Percentiles rank a stretch among this genome's conserved stretches.
Conservation (phyloP, 2,113 vertebrate genomes). For the Myiopsitta monachus region DNA sequence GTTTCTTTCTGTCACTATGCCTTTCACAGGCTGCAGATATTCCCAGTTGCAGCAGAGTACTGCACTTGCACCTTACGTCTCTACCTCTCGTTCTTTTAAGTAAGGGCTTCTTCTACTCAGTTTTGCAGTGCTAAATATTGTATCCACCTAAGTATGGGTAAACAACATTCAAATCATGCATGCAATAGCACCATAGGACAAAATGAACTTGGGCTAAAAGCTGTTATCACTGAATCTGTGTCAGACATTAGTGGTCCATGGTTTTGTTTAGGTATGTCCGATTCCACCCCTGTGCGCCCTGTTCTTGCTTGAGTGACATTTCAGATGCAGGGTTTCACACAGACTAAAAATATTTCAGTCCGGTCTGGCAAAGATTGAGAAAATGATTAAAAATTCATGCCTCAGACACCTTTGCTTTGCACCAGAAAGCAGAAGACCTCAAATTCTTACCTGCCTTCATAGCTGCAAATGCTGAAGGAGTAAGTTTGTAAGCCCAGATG, state of each 20-base stretch:
- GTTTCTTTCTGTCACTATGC: background rate
- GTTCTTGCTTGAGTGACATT: background rate
- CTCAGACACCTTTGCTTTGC: background rate
- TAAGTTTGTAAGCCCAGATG: background rate
- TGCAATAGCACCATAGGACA: background rate
- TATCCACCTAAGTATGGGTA: background rate
- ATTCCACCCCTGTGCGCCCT: background rate
- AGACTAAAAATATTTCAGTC: background rate
- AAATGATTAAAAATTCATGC: background rate
- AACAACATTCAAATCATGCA: background rate
- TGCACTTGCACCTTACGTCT: fast-evolving
- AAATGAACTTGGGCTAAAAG: background rate
- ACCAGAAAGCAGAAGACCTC: background rate
- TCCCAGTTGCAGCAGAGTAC: background rate
- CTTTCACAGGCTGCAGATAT: background rate
- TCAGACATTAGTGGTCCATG: background rate
- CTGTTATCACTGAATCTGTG: background rate
- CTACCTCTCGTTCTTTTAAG: background rate
- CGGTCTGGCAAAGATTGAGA: background rate
- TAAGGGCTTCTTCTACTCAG: background rate
- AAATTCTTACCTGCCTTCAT: background rate
- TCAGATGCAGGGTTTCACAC: background rate
- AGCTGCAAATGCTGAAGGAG: background rate
- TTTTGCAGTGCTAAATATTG: background rate
- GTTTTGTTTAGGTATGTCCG: background rate